phyloP scores from a whole-genome alignment of 2,888 invertebrate species.

The Spisula solida region DNA sequence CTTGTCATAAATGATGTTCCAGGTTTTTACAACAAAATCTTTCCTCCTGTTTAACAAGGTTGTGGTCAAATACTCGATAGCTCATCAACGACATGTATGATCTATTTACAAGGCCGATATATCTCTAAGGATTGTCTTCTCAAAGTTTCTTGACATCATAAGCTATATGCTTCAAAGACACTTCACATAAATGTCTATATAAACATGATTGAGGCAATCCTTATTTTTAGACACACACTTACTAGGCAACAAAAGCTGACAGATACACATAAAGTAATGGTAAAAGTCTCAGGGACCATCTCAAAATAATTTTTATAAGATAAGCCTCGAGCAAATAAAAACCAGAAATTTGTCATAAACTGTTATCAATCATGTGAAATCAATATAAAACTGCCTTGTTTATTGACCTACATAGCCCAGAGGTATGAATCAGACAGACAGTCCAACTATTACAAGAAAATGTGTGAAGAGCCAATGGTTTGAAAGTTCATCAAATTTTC shows the following conservation, averaged over 20 bases:
- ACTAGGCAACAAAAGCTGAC: neutral
- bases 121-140: neutral
- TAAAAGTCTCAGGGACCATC: slow-evolving; percentile 35
- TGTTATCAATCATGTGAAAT: neutral
- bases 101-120: neutral
- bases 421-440: neutral
- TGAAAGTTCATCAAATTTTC: neutral
- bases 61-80: slow-evolving; percentile 26
- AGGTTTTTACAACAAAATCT: slow-evolving; percentile 4
- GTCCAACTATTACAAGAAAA: neutral
- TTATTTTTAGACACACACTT: neutral
- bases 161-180: too few relatives aligned
- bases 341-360: neutral
- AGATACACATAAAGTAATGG: neutral
- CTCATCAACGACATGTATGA: slow-evolving; percentile 39
- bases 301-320: slow-evolving; percentile 35
- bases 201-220: neutral
- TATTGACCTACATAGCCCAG: neutral
- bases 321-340: neutral
- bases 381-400: neutral
- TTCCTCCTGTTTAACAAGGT: neutral
- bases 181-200: neutral
- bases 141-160: neutral
- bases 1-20: slow-evolving; percentile 1
- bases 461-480: neutral